Conservation (phyloP, 2,113 vertebrate genomes). For the Rostratula benghalensis region DNA sequence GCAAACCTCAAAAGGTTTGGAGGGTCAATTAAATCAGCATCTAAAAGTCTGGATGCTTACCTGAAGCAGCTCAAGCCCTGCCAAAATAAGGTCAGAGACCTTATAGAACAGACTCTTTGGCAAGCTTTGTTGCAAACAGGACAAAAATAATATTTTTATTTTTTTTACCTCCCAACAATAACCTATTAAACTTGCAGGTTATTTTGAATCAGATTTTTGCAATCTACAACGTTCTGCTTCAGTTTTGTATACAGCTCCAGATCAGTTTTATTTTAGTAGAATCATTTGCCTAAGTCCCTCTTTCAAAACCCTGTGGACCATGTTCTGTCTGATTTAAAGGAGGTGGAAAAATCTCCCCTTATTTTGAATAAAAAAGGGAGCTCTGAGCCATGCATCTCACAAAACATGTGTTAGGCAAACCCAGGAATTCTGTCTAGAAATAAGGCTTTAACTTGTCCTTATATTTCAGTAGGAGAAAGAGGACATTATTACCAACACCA, state of each 20-base stretch:
- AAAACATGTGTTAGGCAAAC: background rate
- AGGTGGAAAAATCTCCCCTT: background rate
- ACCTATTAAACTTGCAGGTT: background rate
- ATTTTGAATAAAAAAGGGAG: background rate
- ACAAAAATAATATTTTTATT: background rate
- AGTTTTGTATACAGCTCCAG: background rate
- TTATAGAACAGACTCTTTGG: background rate
- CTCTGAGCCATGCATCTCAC: background rate
- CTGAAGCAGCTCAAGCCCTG: background rate
- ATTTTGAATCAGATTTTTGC: background rate
- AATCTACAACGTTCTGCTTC: background rate
- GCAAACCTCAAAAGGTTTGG: background rate
- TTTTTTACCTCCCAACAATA: background rate
- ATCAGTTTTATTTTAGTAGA: background rate
- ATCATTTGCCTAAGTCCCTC: background rate
- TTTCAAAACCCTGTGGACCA: background rate
- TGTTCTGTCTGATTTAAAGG: background rate
- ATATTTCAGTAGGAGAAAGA: background rate
- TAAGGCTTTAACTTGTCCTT: background rate
- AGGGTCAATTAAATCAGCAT: conserved; percentile 1
- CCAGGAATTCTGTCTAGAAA: background rate
- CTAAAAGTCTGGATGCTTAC: background rate
- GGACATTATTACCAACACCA: background rate
- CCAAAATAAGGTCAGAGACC: background rate
- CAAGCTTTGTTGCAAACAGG: background rate